These are phyloP conservation scores for Acrocephalus arundinaceus DNA, from an alignment of 2,113 vertebrate genomes.

Conservation along the genomic window DNA sequence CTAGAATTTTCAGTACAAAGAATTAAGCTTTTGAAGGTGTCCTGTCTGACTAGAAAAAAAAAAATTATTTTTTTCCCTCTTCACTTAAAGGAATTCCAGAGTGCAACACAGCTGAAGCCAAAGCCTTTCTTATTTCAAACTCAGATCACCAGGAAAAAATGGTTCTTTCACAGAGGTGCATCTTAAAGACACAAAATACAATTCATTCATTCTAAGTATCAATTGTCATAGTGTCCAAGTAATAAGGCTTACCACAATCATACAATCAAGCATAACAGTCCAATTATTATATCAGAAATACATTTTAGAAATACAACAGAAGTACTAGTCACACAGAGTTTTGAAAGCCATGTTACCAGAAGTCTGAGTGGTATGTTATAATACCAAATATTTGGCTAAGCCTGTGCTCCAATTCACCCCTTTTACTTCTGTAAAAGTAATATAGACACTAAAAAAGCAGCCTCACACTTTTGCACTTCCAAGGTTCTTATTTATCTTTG, in stretches of 20 bases:
- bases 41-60: background rate
- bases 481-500: background rate
- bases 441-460: background rate
- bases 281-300: background rate
- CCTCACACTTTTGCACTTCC: background rate
- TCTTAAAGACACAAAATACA: background rate
- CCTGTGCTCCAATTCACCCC: background rate
- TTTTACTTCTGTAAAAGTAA: background rate
- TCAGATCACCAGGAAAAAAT: background rate
- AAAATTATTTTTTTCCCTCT: background rate
- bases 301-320: background rate
- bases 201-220: background rate
- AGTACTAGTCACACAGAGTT: background rate
- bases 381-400: background rate
- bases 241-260: background rate
- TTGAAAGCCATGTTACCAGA: background rate
- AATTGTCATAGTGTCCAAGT: background rate
- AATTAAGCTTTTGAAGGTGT: background rate
- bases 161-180: background rate
- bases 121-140: background rate
- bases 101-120: background rate
- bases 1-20: background rate
- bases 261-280: background rate
- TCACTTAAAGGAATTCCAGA: background rate
- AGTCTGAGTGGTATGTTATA: background rate